These are phyloP conservation scores for Latrodectus elegans DNA, from an alignment of 2,888 invertebrate species.

Conservation along the genomic window DNA sequence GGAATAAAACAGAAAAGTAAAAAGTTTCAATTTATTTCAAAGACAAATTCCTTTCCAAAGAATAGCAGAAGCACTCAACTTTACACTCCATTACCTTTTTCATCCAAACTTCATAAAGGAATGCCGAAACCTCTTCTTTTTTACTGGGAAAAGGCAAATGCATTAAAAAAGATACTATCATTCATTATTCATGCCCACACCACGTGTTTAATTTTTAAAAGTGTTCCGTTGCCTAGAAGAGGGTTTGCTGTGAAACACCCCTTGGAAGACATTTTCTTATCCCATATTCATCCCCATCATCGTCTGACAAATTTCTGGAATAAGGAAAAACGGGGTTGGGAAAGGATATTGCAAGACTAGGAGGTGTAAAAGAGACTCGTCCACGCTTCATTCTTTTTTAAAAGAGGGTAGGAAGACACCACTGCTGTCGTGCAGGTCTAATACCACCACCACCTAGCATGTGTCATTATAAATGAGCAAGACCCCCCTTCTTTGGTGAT, in stretches of 20 bases:
- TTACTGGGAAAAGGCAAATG: neutral
- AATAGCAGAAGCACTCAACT: too few relatives aligned
- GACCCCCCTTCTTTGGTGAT: conserved; percentile 6
- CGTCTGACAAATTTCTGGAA: conserved; percentile 34
- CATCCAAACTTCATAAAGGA: neutral
- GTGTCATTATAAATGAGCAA: conserved; percentile 61
- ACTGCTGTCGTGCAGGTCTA: too few relatives aligned
- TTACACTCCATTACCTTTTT: neutral
- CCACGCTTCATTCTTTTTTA: too few relatives aligned
- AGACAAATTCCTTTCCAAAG: too few relatives aligned
- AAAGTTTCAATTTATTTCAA: too few relatives aligned
- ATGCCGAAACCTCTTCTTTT: neutral
- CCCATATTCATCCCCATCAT: conserved; percentile 4
- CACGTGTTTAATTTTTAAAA: conserved; percentile 12
- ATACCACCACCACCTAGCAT: conserved; percentile 28
- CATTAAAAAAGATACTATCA: neutral
- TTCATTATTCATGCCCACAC: neutral
- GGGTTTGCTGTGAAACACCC: neutral
- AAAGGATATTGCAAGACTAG: neutral
- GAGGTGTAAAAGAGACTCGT: conserved; percentile 9
- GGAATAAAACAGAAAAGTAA: too few relatives aligned
- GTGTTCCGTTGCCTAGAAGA: neutral
- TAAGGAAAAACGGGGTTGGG: conserved; percentile 7
- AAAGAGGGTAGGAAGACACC: conserved; percentile 37
- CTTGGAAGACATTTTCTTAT: neutral